Percentiles rank a stretch among this genome's conserved stretches.
Evolutionary conservation across 2,888 invertebrate genomes (phyloP).

Genomic region (Anoplius nigerrimus): DNA sequence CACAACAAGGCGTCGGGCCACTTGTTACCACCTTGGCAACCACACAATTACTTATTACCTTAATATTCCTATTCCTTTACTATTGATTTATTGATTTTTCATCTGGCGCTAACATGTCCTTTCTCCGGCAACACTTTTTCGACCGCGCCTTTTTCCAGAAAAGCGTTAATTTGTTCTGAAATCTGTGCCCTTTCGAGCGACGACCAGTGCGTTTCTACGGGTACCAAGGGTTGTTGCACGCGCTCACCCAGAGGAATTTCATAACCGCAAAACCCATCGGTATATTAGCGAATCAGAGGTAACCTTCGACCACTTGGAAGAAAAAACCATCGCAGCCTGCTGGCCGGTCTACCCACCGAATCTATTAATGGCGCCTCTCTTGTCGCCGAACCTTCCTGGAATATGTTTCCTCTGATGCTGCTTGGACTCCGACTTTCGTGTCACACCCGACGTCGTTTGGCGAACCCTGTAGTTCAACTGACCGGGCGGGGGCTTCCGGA

Average conservation of each 20-base stretch:
- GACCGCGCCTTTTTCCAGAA: slow-evolving; percentile 23
- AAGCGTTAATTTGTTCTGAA: slow-evolving; percentile 9
- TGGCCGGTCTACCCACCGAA: slow-evolving; percentile 45
- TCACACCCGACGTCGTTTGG: slow-evolving; percentile 12
- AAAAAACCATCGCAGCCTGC: slow-evolving; percentile 20
- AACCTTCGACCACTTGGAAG: slow-evolving; percentile 11
- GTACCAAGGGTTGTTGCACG: slow-evolving; percentile 22
- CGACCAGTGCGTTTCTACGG: slow-evolving; percentile 24
- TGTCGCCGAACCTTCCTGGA: neutral
- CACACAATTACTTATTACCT: too few species aligned
- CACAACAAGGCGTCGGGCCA: too few species aligned
- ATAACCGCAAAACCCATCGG: slow-evolving; percentile 39
- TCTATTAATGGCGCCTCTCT: neutral
- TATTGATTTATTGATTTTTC: too few species aligned
- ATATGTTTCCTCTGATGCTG: neutral
- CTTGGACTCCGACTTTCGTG: neutral
- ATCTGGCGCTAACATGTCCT: too few species aligned
- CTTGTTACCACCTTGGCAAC: too few species aligned
- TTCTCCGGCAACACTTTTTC: neutral
- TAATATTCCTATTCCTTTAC: too few species aligned
- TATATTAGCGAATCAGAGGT: slow-evolving; percentile 33
- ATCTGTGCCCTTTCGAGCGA: slow-evolving; percentile 15
- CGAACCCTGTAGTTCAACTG: slow-evolving; percentile 2
- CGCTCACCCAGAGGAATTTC: slow-evolving; percentile 33
- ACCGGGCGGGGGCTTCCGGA: slow-evolving; percentile 1